phyloP scores from a whole-genome alignment of 2,797 vertebrate genomes.

The Pelochelys cantorii region DNA sequence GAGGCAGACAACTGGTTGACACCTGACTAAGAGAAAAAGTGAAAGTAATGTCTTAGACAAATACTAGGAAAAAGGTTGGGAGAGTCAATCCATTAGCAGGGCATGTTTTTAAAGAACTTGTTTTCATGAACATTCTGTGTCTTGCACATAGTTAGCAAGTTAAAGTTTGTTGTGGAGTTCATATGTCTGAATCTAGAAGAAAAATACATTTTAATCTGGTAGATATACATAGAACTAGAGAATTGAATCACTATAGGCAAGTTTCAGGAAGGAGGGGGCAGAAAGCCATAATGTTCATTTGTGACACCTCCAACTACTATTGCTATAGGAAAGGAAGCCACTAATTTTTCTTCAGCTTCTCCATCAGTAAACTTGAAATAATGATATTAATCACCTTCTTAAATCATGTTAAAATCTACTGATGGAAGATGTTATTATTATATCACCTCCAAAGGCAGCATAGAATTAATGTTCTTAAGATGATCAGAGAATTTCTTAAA shows the following conservation, averaged over 20 bases:
- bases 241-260: slow-evolving; percentile 1
- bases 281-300: neutral
- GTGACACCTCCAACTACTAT: neutral
- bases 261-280: neutral
- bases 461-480: neutral
- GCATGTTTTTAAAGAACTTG: slow-evolving; percentile 46
- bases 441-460: slow-evolving; percentile 9
- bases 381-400: too few species aligned
- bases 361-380: too few species aligned
- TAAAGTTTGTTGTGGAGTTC: slow-evolving; percentile 41
- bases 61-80: slow-evolving; percentile 46
- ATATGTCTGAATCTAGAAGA: slow-evolving; percentile 31
- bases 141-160: slow-evolving; percentile 16
- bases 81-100: slow-evolving; percentile 25
- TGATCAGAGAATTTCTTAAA: neutral
- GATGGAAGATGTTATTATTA: too few species aligned
- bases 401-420: too few species aligned
- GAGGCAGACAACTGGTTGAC: slow-evolving; percentile 28
- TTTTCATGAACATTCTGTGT: neutral
- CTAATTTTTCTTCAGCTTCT: too few species aligned
- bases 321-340: neutral
- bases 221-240: slow-evolving; percentile 51
- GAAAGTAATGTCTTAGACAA: slow-evolving; percentile 54
- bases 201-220: neutral
- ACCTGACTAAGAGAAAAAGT: slow-evolving; percentile 42